Conservation (phyloP, 2,888 invertebrate species). For the Selenia dentaria region DNA sequence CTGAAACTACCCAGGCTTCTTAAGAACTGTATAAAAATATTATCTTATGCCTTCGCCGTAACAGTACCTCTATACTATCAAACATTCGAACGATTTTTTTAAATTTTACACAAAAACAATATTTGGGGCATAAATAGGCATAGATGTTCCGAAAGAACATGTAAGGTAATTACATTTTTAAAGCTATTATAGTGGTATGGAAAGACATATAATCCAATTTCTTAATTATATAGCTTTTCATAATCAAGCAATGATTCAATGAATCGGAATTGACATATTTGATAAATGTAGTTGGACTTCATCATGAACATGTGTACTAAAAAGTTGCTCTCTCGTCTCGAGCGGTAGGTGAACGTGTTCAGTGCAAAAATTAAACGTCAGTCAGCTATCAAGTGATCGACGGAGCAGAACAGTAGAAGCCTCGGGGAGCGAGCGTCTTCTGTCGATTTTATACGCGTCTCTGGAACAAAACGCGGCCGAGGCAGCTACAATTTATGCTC, state of each 20-base stretch:
- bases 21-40: too few species aligned
- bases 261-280: not conserved
- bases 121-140: too few species aligned
- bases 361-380: conserved; percentile 73
- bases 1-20: not conserved
- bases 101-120: too few species aligned
- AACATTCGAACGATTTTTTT: too few species aligned
- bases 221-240: too few species aligned
- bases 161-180: too few species aligned
- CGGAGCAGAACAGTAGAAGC: conserved; percentile 56
- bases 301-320: conserved; percentile 26
- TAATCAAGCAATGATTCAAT: too few species aligned
- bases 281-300: conserved; percentile 13
- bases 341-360: conserved; percentile 23
- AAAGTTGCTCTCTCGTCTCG: conserved; percentile 14
- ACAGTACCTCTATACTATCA: too few species aligned
- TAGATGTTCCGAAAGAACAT: too few species aligned
- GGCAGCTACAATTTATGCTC: conserved; percentile 63
- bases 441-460: conserved; percentile 57
- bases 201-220: too few species aligned
- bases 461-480: conserved; percentile 55
- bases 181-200: too few species aligned
- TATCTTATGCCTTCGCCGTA: too few species aligned
- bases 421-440: conserved; percentile 57
- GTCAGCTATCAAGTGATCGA: conserved; percentile 65